Base-by-base conservation (phyloP, 2,797 vertebrate genomes). In the Agapornis canus region DNA sequence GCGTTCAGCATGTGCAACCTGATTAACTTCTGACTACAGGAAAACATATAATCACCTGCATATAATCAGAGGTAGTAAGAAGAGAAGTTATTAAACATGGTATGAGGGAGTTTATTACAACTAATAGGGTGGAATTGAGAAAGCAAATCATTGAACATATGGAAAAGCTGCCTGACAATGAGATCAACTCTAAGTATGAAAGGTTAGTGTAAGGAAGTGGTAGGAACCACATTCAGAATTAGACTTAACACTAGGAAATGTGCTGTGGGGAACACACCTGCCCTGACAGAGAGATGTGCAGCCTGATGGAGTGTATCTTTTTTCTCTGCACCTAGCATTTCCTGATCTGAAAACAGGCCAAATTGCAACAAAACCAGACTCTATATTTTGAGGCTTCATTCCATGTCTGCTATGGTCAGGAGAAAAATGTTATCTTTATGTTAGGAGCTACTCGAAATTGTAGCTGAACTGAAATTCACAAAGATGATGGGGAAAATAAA, bases 81-180 rank as follows among this genome's bases (percentile, higher is more conserved):
- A 66, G 35, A 88, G 70, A 94, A 73, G 51, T 90, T 94, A 89
- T 91, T 95, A 89, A 94, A 91, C 45, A 54, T 13, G 42, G 61
- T 61, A 88, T 43, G 60, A 90, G 23, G 48, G 83, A 89, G 60
- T 87, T 95, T 93, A 95, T 91, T 83, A 89, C 39, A 35, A 80
- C 60, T 65, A 93, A 78, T 69, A 77, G n/a, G 68, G 82, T 73
- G 45, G 68, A 92, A 71, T 4, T 64, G 42, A 90, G 90, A 90
- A 92, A 88, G 83, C 40, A 84, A 87, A 89, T 45, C 59, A 16
- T 84, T 79, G 56, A 92, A 87, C 52, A 92, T 65, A 56, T 48
- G 87, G 72, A 87, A 94, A 93, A 93, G 40, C 19, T 82, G 54
- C 22, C 49, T 92, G 78, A 95, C 52, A 92, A 52, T 90, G 82